Evolutionary conservation across 2,113 vertebrate species (phyloP).

Genomic region (Zapornia atra): DNA sequence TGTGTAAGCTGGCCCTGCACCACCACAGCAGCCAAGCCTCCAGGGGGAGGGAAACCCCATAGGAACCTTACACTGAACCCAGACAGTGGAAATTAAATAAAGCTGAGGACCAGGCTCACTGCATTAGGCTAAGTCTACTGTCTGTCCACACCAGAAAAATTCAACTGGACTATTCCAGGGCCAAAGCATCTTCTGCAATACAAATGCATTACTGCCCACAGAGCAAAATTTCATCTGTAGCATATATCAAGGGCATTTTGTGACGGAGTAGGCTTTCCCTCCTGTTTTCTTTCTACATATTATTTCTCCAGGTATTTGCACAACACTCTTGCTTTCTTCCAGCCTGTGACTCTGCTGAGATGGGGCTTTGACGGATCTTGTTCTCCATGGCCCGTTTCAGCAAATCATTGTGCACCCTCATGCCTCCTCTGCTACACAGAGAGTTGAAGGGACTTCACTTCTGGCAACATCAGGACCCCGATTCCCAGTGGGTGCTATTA

Average conservation of each 20-base stretch:
- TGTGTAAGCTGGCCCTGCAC: neutral
- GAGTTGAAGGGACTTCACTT: neutral
- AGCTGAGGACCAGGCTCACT: neutral
- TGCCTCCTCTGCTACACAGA: fast-evolving
- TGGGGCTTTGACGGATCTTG: neutral
- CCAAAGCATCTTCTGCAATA: neutral
- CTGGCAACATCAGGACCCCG: neutral
- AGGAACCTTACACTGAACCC: neutral
- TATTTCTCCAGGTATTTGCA: neutral
- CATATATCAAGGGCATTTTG: neutral
- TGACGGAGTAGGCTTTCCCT: neutral
- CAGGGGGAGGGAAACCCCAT: fast-evolving
- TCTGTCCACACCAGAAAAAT: neutral
- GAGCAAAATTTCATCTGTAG: neutral
- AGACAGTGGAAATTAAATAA: neutral
- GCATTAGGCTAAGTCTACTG: neutral
- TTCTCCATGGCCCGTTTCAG: neutral
- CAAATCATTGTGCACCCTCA: neutral
- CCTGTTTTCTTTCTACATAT: neutral
- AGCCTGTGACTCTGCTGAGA: fast-evolving
- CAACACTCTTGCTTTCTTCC: neutral
- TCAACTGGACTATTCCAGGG: neutral
- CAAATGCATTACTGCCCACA: fast-evolving
- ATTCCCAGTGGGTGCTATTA: neutral
- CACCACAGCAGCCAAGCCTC: neutral